Base-by-base conservation (phyloP, 2,797 vertebrate genomes). In the Eleutherodactylus coqui region DNA sequence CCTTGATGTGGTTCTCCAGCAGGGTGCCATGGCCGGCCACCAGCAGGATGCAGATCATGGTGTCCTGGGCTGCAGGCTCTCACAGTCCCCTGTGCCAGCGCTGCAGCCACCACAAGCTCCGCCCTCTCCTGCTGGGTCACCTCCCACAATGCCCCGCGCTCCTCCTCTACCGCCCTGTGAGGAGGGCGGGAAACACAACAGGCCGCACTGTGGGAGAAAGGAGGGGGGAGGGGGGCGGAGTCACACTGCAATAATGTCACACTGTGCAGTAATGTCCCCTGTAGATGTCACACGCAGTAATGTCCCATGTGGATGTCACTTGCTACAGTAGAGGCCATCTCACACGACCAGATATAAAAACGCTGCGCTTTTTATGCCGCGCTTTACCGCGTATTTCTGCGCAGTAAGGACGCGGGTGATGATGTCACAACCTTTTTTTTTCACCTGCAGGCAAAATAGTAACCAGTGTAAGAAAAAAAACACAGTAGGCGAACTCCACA, bases 1-100 rank as follows among this genome's bases (percentile, higher is more conserved):
- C 95, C 94, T 94, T 95, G 5, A 96, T 95, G 64, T 96, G 94
- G 0, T 91, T 88, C 87, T 96, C 93, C 64, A 96, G 89, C 7
- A 96, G 77, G 16, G 95, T 93, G 69, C 94, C 95, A 84, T 96
- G 95, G 0, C 95, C 95, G 24, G 95, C 95, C 4, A 96, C 96
- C 78, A 96, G 89, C 60, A 96, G 89, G 27, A 96, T 92, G 9
- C 95, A 96, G 79, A 96, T 95, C 95, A 95, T 96, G 1, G 47
- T 38, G 85, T 49, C 38, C 85, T 7, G 47, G 51, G 49, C 49
- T 17, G 41, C 21, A 53, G 21, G 13, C 10, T 14, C 8, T 38
- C 11, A 24, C 76, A 55, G 27, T 38, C 21, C 24, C 11, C 14
- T n/a, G n/a, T 10, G 14, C 1, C 36, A 47, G 10, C 58, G 14